A percentile compares a stretch with the other conserved stretches of the same genome.
phyloP scores from a whole-genome alignment of 2,113 vertebrate genomes.

The Aythya baeri region DNA sequence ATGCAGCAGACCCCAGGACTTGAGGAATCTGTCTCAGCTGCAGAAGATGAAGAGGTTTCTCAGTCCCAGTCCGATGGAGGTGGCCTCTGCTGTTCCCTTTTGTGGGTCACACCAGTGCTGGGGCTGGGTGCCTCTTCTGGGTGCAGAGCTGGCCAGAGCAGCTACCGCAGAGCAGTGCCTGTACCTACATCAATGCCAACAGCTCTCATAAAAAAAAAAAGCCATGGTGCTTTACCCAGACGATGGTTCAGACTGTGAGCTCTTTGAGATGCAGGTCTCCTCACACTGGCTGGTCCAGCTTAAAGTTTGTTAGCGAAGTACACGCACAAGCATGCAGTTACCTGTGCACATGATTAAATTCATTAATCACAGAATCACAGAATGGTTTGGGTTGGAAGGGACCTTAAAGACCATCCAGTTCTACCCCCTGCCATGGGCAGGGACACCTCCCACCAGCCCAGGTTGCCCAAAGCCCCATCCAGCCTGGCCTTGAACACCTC shows the following conservation, averaged over 20 bases:
- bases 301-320: background rate
- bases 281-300: background rate
- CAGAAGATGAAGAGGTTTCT: background rate
- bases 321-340: background rate
- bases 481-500: no score
- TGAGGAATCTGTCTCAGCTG: background rate
- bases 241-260: background rate
- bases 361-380: background rate
- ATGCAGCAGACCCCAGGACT: background rate
- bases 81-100: fast-evolving
- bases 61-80: background rate
- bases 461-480: no score
- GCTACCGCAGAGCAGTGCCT: background rate
- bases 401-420: background rate
- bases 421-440: no score
- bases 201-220: fast-evolving
- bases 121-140: background rate
- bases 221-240: background rate
- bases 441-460: no score
- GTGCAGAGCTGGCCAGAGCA: background rate
- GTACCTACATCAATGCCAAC: fast-evolving
- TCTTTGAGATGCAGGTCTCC: background rate
- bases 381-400: background rate
- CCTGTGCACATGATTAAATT: background rate
- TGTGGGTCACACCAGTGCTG: background rate